Evolutionary conservation across 2,797 vertebrate species (phyloP).

Genomic region (Podarcis lilfordi): DNA sequence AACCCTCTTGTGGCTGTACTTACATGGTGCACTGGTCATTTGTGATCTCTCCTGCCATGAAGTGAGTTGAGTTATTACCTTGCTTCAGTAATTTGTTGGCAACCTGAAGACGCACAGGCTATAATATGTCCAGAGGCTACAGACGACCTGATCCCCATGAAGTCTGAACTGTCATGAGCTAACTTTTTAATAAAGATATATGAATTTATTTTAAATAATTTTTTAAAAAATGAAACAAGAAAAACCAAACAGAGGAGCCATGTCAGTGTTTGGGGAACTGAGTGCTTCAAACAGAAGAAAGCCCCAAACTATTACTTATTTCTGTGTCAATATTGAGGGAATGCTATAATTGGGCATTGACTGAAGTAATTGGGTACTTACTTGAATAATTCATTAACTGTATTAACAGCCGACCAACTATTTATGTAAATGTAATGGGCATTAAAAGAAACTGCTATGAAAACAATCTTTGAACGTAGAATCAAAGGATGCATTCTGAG

Average conservation of each 20-base stretch:
- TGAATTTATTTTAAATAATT: too few relatives aligned
- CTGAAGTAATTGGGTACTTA: background rate
- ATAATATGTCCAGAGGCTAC: too few relatives aligned
- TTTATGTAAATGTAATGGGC: background rate
- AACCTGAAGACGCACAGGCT: too few relatives aligned
- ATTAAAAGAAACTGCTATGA: background rate
- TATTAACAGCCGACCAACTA: background rate
- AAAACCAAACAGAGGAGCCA: background rate
- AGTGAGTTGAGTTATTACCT: too few relatives aligned
- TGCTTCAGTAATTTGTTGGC: too few relatives aligned
- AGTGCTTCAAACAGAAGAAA: background rate
- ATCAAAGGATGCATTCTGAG: background rate
- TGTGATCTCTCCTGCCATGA: too few relatives aligned
- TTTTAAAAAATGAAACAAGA: background rate
- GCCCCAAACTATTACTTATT: background rate
- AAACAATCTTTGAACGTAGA: background rate
- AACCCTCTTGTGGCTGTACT: too few relatives aligned
- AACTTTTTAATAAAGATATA: too few relatives aligned
- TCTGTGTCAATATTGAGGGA: background rate
- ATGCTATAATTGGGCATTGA: background rate
- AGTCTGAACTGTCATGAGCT: too few relatives aligned
- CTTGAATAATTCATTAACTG: background rate
- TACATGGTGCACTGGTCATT: too few relatives aligned
- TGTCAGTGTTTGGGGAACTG: background rate
- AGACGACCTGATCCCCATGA: too few relatives aligned